Evolutionary conservation across 1,140 invertebrate species (phyloP).

Genomic region (Drosophila bocqueti): DNA sequence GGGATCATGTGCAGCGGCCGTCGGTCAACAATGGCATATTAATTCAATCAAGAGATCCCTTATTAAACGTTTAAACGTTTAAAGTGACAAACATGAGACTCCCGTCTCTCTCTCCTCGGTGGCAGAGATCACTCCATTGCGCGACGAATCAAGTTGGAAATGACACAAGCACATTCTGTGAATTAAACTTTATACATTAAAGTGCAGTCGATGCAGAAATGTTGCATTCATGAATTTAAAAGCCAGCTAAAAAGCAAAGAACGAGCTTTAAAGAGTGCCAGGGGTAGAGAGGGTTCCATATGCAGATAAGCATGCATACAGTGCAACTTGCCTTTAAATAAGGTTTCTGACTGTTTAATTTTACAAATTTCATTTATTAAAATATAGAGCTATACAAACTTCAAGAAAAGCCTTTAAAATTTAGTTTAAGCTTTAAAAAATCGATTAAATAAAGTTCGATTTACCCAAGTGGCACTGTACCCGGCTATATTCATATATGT

Average conservation of each 20-base stretch:
- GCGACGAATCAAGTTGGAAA: slow-evolving; percentile 32
- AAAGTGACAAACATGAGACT: slow-evolving; percentile 72
- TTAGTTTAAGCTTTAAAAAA: background rate
- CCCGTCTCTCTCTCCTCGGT: slow-evolving; percentile 1
- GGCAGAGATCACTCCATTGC: slow-evolving; percentile 33
- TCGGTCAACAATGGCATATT: slow-evolving; percentile 72
- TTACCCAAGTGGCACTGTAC: slow-evolving; percentile 12
- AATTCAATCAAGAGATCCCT: slow-evolving; percentile 80
- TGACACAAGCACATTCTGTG: slow-evolving; percentile 64
- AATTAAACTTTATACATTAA: slow-evolving; percentile 70
- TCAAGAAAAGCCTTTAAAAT: too few species aligned
- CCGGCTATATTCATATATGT: slow-evolving; percentile 71
- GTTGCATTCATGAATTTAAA: slow-evolving; percentile 73
- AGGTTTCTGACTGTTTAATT: background rate
- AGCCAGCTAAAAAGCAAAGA: slow-evolving; percentile 33
- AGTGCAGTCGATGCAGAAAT: slow-evolving; percentile 68
- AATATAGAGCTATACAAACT: too few species aligned
- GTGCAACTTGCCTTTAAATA: background rate
- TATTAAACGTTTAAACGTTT: slow-evolving; percentile 74
- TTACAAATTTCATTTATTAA: background rate
- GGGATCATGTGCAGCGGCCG: slow-evolving; percentile 36
- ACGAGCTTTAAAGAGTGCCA: slow-evolving; percentile 40
- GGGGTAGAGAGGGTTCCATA: slow-evolving; percentile 30
- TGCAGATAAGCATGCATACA: slow-evolving; percentile 29
- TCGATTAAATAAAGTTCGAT: background rate